Evolutionary conservation across 2,888 invertebrate genomes (phyloP), one percentile per base, ranked within the genome.

Genomic region (Ypsolopha sequella): DNA sequence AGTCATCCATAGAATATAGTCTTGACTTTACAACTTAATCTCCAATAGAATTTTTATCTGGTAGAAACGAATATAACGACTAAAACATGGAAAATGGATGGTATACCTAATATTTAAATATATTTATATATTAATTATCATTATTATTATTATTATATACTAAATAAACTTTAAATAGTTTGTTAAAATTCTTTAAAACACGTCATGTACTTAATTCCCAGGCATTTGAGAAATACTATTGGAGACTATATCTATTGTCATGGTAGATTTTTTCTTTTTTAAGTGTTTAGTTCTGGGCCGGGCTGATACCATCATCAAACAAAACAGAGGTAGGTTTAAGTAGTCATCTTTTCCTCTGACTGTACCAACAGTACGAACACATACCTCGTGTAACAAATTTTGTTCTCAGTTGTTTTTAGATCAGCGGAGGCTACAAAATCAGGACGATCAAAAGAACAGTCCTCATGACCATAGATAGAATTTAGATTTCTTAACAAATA

Each of bases 211-310:
- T 14, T 13, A 8, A 33, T 46, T 34, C 10, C 10, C 1, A 43
- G 43, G 9, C 11, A 10, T 24, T 24, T 24, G 50, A 73, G 75
- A 67, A 82, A 82, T 82, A 81, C 66, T 81, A 82, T 84, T 86
- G 85, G 85, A 84, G 82, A 70, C 63, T 63, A 62, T 73, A 73
- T 85, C 86, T 86, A 85, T 82, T 82, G 86, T 86, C 85, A 86
- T 86, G 86, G 81, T 86, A 86, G 84, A 85, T 81, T 86, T 85
- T 84, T 77, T 80, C 81, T 85, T 85, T 82, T 80, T 81, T 82
- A 69, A 79, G 74, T 77, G 79, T 82, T 70, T 61, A 71, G 61
- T 74, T 79, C 72, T 76, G 77, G 78, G 76, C 73, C 73, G 70
- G 73, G 76, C 75, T 67, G 82, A 79, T 70, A 74, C 74, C 76